phyloP scores from a whole-genome alignment of 2,797 vertebrate genomes.

The Oryzias dopingdopingensis region DNA sequence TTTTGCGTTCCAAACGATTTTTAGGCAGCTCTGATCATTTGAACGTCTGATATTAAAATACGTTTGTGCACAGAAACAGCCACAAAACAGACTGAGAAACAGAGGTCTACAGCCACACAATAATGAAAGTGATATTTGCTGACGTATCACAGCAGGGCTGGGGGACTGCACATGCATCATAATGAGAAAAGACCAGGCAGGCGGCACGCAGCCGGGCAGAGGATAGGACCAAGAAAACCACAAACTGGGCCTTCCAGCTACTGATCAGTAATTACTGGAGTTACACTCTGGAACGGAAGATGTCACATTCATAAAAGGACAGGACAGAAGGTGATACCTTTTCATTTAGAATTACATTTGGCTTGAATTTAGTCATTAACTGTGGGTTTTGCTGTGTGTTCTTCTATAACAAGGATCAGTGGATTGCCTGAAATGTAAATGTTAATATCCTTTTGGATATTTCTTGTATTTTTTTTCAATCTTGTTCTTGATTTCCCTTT shows the following conservation, averaged over 20 bases:
- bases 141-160: slow-evolving; percentile 44
- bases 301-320: slow-evolving; percentile 2
- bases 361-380: neutral
- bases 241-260: slow-evolving; percentile 20
- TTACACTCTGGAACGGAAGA: neutral
- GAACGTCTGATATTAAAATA: neutral
- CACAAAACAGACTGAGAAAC: slow-evolving; percentile 15
- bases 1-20: too few relatives aligned
- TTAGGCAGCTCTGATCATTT: too few relatives aligned
- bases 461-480: too few relatives aligned
- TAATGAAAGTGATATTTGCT: slow-evolving; percentile 52
- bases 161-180: slow-evolving; percentile 41
- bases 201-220: slow-evolving; percentile 38
- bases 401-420: neutral
- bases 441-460: too few relatives aligned
- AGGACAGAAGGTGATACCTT: neutral
- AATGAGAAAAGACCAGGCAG: slow-evolving; percentile 38
- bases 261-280: slow-evolving; percentile 13
- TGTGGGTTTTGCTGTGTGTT: neutral
- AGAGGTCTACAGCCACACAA: slow-evolving; percentile 34
- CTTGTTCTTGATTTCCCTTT: too few relatives aligned
- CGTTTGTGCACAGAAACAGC: slow-evolving; percentile 10
- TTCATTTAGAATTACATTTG: neutral
- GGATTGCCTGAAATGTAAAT: too few relatives aligned
- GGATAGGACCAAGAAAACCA: slow-evolving; percentile 29